Conservation (phyloP, 1,140 invertebrate species). For the Aphelenchoides avenae region DNA sequence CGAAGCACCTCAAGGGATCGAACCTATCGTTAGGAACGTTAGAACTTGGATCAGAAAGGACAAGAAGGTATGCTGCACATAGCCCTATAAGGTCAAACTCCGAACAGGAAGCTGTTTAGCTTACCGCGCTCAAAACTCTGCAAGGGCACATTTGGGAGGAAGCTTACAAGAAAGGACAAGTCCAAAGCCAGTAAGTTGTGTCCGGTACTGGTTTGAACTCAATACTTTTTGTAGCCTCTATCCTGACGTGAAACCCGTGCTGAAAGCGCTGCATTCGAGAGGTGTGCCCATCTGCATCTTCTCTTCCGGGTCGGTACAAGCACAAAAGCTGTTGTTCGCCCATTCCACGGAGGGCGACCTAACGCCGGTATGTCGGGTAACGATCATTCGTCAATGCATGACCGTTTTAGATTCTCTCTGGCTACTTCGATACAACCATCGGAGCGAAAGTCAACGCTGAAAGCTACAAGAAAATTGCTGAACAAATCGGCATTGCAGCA, state of each 20-base stretch:
- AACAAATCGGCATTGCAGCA: constrained; percentile 67
- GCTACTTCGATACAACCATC: constrained; percentile 79
- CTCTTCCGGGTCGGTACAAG: constrained; percentile 82
- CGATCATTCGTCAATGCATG: neutral
- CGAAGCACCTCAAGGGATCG: constrained; percentile 10
- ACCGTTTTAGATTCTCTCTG: constrained; percentile 68
- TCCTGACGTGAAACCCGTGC: constrained; percentile 72
- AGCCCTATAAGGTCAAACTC: neutral
- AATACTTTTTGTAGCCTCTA: constrained; percentile 65
- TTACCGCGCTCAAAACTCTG: constrained; percentile 72
- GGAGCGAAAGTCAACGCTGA: constrained; percentile 72
- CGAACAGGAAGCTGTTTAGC: constrained; percentile 1
- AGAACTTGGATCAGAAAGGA: constrained; percentile 44
- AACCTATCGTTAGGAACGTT: constrained; percentile 38
- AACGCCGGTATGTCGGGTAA: constrained; percentile 37
- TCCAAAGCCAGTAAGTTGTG: constrained; percentile 72
- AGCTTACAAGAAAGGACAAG: constrained; percentile 71
- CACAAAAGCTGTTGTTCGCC: constrained; percentile 80
- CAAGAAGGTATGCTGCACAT: constrained; percentile 32
- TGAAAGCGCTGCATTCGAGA: constrained; percentile 69
- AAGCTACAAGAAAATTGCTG: constrained; percentile 74
- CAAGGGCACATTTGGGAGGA: constrained; percentile 82
- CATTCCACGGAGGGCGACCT: constrained; percentile 75
- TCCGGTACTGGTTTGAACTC: neutral
- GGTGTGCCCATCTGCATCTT: constrained; percentile 77